Evolutionary conservation across 2,888 invertebrate species (phyloP).

Genomic region (Eupsilia transversa): DNA sequence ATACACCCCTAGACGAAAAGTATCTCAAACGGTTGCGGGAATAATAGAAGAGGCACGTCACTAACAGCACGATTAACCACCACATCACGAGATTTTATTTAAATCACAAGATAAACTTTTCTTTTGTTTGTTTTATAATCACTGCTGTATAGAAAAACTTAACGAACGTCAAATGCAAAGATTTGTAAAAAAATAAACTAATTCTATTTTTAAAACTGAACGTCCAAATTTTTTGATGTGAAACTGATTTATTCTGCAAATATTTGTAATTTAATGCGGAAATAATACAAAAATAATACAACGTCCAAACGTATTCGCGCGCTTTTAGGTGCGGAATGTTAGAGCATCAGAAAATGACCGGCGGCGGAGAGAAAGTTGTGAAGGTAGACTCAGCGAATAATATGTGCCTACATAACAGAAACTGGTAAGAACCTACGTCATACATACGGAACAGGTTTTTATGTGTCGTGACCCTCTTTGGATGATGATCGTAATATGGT

Average conservation of each 20-base stretch:
- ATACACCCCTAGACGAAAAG: constrained; percentile 77
- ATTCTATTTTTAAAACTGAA: neutral
- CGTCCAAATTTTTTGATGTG: neutral
- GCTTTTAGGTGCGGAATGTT: constrained; percentile 56
- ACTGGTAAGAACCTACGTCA: constrained; percentile 51
- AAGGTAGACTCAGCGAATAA: constrained; percentile 51
- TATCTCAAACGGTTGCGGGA: constrained; percentile 75
- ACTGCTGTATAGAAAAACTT: neutral
- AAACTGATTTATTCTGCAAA: neutral
- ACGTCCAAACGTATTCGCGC: constrained; percentile 40
- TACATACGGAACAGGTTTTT: constrained; percentile 37
- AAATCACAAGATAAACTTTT: neutral
- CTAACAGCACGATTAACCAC: constrained; percentile 73
- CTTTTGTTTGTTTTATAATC: neutral
- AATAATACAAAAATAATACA: neutral
- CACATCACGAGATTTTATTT: constrained; percentile 65
- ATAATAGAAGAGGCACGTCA: constrained; percentile 74
- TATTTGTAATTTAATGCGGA: neutral
- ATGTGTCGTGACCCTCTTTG: constrained; percentile 46
- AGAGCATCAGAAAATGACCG: constrained; percentile 59
- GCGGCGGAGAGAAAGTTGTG: constrained; percentile 68
- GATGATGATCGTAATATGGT: constrained; percentile 9
- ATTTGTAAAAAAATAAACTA: neutral
- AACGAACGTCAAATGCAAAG: neutral
- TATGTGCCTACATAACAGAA: constrained; percentile 53